Conservation (phyloP, 2,113 vertebrate genomes). For the Nymphicus hollandicus region DNA sequence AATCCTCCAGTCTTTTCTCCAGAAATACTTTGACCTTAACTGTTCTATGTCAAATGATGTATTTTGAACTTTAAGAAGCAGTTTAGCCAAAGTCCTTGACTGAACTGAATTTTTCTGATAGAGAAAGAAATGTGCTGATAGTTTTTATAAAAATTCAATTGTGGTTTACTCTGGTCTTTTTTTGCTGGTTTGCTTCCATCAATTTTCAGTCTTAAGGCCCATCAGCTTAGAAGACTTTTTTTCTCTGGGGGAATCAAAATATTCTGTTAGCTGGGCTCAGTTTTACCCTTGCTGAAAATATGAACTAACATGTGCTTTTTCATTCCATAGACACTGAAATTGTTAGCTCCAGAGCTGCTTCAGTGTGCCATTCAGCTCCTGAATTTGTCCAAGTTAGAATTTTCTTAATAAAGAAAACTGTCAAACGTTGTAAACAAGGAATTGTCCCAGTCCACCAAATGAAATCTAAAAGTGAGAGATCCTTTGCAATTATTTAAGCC, state of each 20-base stretch:
- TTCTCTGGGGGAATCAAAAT: not conserved
- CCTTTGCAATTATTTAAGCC: conserved; percentile 13
- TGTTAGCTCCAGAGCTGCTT: conserved; percentile 4
- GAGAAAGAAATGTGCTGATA: not conserved
- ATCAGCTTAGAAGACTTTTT: not conserved
- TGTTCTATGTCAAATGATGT: not conserved
- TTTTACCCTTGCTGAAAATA: not conserved
- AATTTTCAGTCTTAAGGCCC: not conserved
- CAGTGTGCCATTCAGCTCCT: not conserved
- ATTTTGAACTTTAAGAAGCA: not conserved
- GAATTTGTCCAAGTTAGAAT: not conserved
- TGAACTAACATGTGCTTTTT: not conserved
- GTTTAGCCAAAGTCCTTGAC: conserved; percentile 13
- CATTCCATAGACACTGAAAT: not conserved
- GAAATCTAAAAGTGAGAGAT: conserved; percentile 40
- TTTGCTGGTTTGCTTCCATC: not conserved
- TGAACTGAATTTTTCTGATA: not conserved
- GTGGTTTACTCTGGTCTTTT: conserved; percentile 5
- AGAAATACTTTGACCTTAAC: not conserved
- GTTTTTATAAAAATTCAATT: not conserved
- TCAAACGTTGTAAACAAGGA: conserved; percentile 28
- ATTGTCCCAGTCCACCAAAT: conserved; percentile 13
- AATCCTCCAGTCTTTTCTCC: not conserved
- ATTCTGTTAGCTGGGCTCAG: not conserved
- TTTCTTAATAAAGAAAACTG: conserved; percentile 41